phyloP scores from a whole-genome alignment of 2,888 invertebrate genomes.

The Ariolimax columbianus region DNA sequence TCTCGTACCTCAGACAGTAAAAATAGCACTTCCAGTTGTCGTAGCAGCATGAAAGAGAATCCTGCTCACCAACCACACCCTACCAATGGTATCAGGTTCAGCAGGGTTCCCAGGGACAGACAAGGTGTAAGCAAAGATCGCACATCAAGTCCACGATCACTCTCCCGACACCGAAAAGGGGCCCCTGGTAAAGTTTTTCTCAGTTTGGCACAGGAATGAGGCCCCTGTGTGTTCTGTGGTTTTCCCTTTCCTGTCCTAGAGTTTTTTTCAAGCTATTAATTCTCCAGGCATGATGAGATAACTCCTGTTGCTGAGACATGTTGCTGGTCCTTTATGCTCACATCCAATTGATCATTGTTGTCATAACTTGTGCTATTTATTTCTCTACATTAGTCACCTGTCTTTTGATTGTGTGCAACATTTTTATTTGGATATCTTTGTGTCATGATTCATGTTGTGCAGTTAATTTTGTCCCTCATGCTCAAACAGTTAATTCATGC shows the following conservation, averaged over 20 bases:
- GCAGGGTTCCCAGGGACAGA: conserved; percentile 9
- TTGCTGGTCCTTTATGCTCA: not conserved
- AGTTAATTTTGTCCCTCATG: not conserved
- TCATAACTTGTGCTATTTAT: conserved; percentile 8
- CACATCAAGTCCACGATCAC: conserved; percentile 27
- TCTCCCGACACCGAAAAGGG: conserved; percentile 30
- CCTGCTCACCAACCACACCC: not conserved
- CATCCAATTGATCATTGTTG: not conserved
- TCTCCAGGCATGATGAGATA: conserved; percentile 16
- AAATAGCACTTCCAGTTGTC: not conserved
- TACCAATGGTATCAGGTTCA: not conserved
- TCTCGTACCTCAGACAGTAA: not conserved
- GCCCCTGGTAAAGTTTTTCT: conserved; percentile 31
- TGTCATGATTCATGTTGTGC: not conserved
- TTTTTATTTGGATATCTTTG: not conserved
- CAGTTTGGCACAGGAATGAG: conserved; percentile 31
- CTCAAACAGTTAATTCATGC: no score
- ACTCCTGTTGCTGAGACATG: conserved; percentile 1
- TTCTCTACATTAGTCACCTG: not conserved
- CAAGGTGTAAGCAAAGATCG: conserved; percentile 17
- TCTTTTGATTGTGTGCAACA: not conserved
- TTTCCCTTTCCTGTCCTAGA: not conserved
- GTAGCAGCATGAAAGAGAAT: not conserved
- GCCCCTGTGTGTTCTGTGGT: conserved; percentile 5
- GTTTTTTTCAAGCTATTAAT: conserved; percentile 18